Evolutionary conservation across 2,888 invertebrate species (phyloP), one percentile per base, ranked within the genome.

Genomic region (Yponomeuta evonymella): DNA sequence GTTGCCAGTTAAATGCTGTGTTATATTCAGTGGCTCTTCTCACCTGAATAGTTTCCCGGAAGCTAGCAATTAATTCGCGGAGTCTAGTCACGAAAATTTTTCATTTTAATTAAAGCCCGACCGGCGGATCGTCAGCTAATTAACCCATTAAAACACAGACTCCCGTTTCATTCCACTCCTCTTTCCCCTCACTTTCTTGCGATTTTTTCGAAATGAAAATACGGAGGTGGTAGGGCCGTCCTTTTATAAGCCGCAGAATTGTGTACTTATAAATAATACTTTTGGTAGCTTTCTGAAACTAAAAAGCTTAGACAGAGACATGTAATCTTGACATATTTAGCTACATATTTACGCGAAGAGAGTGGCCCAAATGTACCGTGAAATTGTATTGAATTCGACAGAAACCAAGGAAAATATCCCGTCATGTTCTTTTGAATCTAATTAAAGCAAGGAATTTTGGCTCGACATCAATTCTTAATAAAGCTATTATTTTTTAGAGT

Each of bases 61-160:
- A 87, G 83, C 82, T 79, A 84, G 85, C 88, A 88, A 91, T 90
- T 90, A 88, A 88, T 90, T 86, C 82, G 77, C 79, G 76, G 76
- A 89, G 88, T 90, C 86, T 83, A 89, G 90, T 90, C 89, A 90
- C 90, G 90, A 89, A 88, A 86, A 83, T 88, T 90, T 90, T 90
- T 89, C 89, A 89, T 90, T 91, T 91, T 91, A 90, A 91, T 91
- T 91, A 91, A 90, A 90, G 84, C 86, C 84, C 84, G 78, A 86
- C 87, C 84, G 85, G 84, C 81, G 90, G 86, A 90, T 91, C 89
- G 88, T 81, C 82, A 84, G 86, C 91, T 91, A 91, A 92, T 92
- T 91, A 90, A 90, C 90, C 90, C 90, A 91, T 92, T 91, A 91
- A 89, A 91, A 90, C 85, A 87, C 87, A 86, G 89, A 85, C 84